Conservation (phyloP, 2,888 invertebrate species). For the Dichetophora obliterata region DNA sequence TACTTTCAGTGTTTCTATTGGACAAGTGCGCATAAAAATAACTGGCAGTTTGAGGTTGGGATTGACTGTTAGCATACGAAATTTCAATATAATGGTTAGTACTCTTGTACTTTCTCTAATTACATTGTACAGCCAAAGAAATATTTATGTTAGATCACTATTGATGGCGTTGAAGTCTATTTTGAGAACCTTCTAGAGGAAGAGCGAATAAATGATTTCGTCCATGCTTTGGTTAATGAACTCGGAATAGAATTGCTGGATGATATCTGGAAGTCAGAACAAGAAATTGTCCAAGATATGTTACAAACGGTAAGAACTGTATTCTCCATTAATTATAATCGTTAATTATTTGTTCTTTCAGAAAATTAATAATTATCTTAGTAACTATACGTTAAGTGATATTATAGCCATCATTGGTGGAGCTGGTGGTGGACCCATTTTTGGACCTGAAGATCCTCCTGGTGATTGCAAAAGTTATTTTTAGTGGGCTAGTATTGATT, state of each 20-base stretch:
- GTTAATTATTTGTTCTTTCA: conserved; percentile 42
- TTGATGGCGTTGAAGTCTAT: conserved; percentile 56
- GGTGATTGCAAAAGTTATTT: conserved; percentile 57
- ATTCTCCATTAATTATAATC: not conserved
- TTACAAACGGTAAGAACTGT: conserved; percentile 53
- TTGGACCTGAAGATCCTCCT: conserved; percentile 58
- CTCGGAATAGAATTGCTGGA: conserved; percentile 61
- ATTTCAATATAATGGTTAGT: conserved; percentile 55
- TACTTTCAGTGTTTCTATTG: conserved; percentile 51
- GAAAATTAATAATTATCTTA: conserved; percentile 56
- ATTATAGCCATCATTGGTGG: conserved; percentile 57
- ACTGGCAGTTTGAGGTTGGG: conserved; percentile 55
- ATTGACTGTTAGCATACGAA: conserved; percentile 52
- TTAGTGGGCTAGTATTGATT: conserved; percentile 20
- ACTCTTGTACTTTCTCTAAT: not conserved
- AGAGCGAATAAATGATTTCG: conserved; percentile 59
- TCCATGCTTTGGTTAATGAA: conserved; percentile 62
- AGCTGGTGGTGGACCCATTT: conserved; percentile 57
- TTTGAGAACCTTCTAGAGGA: conserved; percentile 61
- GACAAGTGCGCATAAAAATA: conserved; percentile 51
- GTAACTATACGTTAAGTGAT: conserved; percentile 53
- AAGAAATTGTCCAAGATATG: conserved; percentile 48
- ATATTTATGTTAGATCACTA: conserved; percentile 47
- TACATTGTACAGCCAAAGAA: not conserved
- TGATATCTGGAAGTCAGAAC: conserved; percentile 60